phyloP scores from a whole-genome alignment of 2,113 vertebrate genomes.

The Cynocephalus volans region DNA sequence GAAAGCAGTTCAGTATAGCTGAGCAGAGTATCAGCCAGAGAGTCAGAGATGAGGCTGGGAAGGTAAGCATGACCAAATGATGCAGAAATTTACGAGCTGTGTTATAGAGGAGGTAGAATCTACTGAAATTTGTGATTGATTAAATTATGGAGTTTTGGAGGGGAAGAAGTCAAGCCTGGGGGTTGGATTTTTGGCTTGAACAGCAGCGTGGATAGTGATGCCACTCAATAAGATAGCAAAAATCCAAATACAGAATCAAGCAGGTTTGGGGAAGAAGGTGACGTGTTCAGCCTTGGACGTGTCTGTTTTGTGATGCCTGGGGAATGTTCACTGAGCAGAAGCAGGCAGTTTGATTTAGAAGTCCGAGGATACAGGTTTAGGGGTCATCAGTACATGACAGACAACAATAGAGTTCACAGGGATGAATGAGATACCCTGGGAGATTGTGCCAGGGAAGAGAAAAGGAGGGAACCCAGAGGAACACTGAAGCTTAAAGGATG shows the following conservation, averaged over 20 bases:
- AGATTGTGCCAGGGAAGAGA: neutral
- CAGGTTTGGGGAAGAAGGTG: neutral
- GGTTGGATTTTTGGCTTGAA: neutral
- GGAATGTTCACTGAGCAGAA: neutral
- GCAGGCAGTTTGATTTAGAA: neutral
- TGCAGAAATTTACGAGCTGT: neutral
- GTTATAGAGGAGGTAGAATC: neutral
- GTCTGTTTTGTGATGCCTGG: neutral
- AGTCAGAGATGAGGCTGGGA: neutral
- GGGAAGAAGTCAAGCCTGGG: neutral
- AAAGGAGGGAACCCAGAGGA: neutral
- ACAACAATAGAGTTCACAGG: neutral
- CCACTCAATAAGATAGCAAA: neutral
- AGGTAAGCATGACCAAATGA: neutral
- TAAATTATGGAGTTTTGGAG: neutral
- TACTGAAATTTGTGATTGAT: neutral
- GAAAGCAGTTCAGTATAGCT: too few relatives aligned
- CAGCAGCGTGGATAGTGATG: neutral
- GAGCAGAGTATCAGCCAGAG: neutral
- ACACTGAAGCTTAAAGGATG: neutral
- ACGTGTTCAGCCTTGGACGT: neutral
- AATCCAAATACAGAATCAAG: neutral
- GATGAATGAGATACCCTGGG: neutral
- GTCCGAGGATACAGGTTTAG: neutral
- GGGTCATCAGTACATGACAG: neutral